A percentile compares a stretch with the other conserved stretches of the same genome.
Evolutionary conservation across 2,888 invertebrate genomes (phyloP).

Genomic region (Chymomyza fuscimana): DNA sequence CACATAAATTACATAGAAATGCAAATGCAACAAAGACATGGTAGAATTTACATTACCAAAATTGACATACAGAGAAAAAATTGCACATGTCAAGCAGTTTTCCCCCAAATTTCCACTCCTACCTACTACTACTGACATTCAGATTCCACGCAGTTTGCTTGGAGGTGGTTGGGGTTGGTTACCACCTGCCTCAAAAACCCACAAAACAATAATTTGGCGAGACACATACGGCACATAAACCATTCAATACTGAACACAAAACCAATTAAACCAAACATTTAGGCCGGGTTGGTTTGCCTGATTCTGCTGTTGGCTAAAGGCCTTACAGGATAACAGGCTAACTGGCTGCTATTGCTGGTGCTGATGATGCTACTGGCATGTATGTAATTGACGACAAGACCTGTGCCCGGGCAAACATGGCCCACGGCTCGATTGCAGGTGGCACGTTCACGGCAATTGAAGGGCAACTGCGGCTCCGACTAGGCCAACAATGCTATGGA

Average conservation of each 20-base stretch:
- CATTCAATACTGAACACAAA: constrained; percentile 60
- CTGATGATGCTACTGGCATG: constrained; percentile 28
- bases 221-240: constrained; percentile 46
- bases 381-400: constrained; percentile 37
- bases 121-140: background rate
- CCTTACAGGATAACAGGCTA: constrained; percentile 16
- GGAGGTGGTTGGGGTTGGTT: background rate
- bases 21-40: constrained; percentile 45
- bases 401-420: constrained; percentile 15
- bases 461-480: constrained; percentile 25
- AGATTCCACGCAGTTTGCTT: background rate
- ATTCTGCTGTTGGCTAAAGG: constrained; percentile 19
- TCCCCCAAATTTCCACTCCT: too few relatives aligned
- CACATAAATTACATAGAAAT: constrained; percentile 40
- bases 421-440: constrained; percentile 23
- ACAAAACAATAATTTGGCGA: constrained; percentile 25
- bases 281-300: constrained; percentile 47
- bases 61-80: constrained; percentile 20
- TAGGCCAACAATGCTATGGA: constrained; percentile 52
- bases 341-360: constrained; percentile 32
- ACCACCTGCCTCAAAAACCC: background rate
- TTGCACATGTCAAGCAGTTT: too few relatives aligned
- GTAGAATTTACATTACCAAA: constrained; percentile 42
- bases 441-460: constrained; percentile 12
- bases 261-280: constrained; percentile 73